Base-by-base conservation (phyloP, 2,888 invertebrate species). In the Morinoia aosen region DNA sequence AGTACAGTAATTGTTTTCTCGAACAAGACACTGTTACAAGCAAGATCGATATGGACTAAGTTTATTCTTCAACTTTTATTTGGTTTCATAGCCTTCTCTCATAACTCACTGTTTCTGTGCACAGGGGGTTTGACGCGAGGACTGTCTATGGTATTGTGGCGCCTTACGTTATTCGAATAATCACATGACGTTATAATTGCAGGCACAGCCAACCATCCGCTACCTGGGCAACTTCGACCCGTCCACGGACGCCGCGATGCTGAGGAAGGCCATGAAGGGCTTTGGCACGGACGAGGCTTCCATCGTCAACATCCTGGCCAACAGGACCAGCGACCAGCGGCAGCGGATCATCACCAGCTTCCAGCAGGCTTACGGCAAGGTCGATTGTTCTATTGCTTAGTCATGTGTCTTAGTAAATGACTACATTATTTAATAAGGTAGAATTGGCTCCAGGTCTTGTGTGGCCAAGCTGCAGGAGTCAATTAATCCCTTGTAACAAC, bases 331-430 rank as follows among this genome's bases (percentile, higher is more conserved):
- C 96, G 96, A 96, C 40, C 97, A 98, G 97, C 97, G 97, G 91
- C 97, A 97, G 96, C 97, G 97, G 95, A 97, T 98, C 95, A 97
- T 97, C 96, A 97, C 97, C 95, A 97, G 97, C 95, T 98, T 97
- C 97, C 97, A 98, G 97, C 97, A 97, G 8, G 97, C 97, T 97
- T 98, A 97, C 97, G 98, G 97, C 95, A 97, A 97, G 97, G 98
- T 97, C 97, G 96, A 97, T 91, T 33, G 2, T 19, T 33, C 16
- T 16, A 25, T 25, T 76, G 2, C 33, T 76, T 10, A 25, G 48
- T 88, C 58, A 25, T 19, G 39, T n/a, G 19, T 25, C 33, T 64
- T 1, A 88, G 95, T 61, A 61, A 61, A 61, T 12, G 12, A 19
- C 16, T 61, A 8, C 61, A 61, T 61, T 8, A 61, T 0, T 5